phyloP scores from a whole-genome alignment of 30 jellyfish, hydroid and myxozoan genomes.

The Phacellophora camtschatica region DNA sequence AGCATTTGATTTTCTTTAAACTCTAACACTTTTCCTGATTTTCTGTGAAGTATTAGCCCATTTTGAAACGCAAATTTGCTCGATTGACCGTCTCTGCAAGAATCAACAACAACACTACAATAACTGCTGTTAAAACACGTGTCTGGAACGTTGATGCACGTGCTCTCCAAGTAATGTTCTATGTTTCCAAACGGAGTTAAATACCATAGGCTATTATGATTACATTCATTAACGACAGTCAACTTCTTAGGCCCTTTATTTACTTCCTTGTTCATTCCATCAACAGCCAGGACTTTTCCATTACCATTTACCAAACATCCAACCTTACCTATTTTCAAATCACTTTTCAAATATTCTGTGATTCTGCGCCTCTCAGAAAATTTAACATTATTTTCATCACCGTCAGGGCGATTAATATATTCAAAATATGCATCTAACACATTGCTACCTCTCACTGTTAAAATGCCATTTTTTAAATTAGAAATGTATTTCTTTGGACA shows the following conservation, averaged over 20 bases:
- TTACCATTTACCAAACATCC: slow-evolving; percentile 16
- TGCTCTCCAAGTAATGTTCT: not conserved
- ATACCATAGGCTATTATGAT: not conserved
- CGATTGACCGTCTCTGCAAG: not conserved
- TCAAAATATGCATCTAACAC: slow-evolving; percentile 34
- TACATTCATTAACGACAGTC: not conserved
- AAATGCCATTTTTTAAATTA: slow-evolving; percentile 7
- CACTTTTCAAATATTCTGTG: not conserved
- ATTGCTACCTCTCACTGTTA: slow-evolving; percentile 2
- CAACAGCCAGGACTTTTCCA: not conserved
- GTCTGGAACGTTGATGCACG: not conserved
- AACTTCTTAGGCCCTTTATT: not conserved
- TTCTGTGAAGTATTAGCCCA: not conserved
- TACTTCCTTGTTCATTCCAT: not conserved
- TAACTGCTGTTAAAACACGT: not conserved
- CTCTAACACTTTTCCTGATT: not conserved
- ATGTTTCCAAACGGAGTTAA: not conserved
- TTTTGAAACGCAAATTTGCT: not conserved
- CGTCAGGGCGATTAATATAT: slow-evolving; percentile 54
- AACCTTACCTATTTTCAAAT: not conserved
- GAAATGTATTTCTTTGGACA: slow-evolving; percentile 43
- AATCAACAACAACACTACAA: not conserved
- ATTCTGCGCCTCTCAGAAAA: not conserved
- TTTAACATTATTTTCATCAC: slow-evolving; percentile 21
- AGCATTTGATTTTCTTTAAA: not conserved